A percentile compares a stretch with the other conserved stretches of the same genome.
phyloP scores from a whole-genome alignment of 2,888 invertebrate genomes.

The Cephus nigrinus region DNA sequence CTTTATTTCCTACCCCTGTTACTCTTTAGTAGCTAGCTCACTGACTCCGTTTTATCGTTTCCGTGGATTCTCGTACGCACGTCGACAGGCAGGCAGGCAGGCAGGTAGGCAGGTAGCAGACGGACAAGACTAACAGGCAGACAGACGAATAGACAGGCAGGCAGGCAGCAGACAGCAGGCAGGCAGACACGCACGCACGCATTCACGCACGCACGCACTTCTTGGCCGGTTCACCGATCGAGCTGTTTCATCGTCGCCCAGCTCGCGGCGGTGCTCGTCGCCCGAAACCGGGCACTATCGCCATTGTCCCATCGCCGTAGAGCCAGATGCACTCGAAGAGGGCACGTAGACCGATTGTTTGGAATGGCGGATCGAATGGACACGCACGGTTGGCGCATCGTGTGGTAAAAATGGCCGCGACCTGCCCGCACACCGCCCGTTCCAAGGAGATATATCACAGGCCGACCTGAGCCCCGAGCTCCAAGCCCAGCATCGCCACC shows the following conservation, averaged over 20 bases:
- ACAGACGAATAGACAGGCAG: constrained; percentile 18
- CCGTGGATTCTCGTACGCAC: neutral
- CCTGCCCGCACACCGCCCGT: constrained; percentile 42
- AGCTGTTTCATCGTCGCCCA: constrained; percentile 32
- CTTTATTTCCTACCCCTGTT: neutral
- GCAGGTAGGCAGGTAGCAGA: constrained; percentile 19
- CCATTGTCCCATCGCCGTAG: constrained; percentile 6
- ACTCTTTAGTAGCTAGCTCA: neutral
- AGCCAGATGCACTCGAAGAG: constrained; percentile 73
- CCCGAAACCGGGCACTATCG: constrained; percentile 15
- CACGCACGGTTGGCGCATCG: constrained; percentile 80
- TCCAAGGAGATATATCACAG: constrained; percentile 22
- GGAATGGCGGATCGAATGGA: constrained; percentile 75
- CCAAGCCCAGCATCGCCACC: constrained; percentile 22
- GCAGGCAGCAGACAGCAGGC: neutral
- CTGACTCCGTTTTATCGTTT: neutral
- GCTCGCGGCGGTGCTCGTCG: constrained; percentile 18
- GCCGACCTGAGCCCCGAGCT: constrained; percentile 21
- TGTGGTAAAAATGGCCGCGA: constrained; percentile 77
- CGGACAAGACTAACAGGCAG: constrained; percentile 23
- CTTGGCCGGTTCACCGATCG: constrained; percentile 38
- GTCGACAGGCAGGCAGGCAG: constrained; percentile 14
- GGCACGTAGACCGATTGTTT: constrained; percentile 72
- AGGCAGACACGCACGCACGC: constrained; percentile 24
- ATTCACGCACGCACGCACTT: constrained; percentile 44